Conservation (phyloP, 2,113 vertebrate species). For the Triplophysa tibetana region DNA sequence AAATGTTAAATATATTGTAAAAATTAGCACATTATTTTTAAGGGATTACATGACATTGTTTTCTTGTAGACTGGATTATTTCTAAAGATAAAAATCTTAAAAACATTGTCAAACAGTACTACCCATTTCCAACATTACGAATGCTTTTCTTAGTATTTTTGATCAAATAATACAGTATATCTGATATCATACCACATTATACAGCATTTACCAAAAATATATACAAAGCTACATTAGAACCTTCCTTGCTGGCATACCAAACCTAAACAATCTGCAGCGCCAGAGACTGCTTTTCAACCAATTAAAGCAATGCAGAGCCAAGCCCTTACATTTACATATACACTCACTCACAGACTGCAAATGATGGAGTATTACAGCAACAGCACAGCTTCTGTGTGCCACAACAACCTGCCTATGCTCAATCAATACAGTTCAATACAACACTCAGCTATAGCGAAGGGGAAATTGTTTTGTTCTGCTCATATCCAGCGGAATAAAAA, state of each 20-base stretch:
- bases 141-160: no score
- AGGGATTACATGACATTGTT: no score
- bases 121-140: no score
- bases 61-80: no score
- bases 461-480: slow-evolving; percentile 49
- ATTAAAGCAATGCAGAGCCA: neutral
- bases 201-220: no score
- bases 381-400: slow-evolving; percentile 21
- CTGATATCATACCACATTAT: neutral
- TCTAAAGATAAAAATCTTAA: no score
- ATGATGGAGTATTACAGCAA: slow-evolving; percentile 20
- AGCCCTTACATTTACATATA: slow-evolving; percentile 9
- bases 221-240: neutral
- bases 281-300: neutral
- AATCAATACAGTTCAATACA: slow-evolving; percentile 63
- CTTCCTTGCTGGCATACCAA: neutral
- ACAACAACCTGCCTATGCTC: slow-evolving; percentile 40
- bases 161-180: neutral
- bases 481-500: slow-evolving; percentile 34
- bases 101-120: no score
- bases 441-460: slow-evolving; percentile 44
- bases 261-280: neutral
- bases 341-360: slow-evolving; percentile 40
- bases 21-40: no score
- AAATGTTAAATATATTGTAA: no score